phyloP scores from a whole-genome alignment of 2,113 vertebrate genomes.

The Apaloderma vittatum region DNA sequence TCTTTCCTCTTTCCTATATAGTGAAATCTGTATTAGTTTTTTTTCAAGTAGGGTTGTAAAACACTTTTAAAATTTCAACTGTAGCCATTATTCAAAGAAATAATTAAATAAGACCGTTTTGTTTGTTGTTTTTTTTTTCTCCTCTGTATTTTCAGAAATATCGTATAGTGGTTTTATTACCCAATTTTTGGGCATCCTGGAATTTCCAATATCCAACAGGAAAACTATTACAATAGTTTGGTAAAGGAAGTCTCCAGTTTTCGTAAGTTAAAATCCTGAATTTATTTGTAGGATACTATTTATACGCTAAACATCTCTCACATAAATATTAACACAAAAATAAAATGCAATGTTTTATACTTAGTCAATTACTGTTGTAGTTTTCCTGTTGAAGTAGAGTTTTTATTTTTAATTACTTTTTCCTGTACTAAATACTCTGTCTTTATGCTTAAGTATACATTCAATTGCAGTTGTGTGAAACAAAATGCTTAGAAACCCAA shows the following conservation, averaged over 20 bases:
- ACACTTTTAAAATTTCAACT: conserved; percentile 1
- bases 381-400: not conserved
- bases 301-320: conserved; percentile 6
- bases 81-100: conserved; percentile 12
- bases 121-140: not conserved
- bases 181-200: conserved; percentile 27
- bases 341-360: not conserved
- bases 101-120: not conserved
- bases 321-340: not conserved
- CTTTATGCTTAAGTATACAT: not conserved
- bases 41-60: not conserved
- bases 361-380: not conserved
- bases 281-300: not conserved
- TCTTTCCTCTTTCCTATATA: not conserved
- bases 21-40: not conserved
- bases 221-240: conserved; percentile 13
- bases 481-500: not conserved
- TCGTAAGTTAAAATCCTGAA: not conserved
- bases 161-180: conserved; percentile 4
- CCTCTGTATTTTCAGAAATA: conserved; percentile 21
- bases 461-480: not conserved
- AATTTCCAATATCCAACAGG: conserved; percentile 8
- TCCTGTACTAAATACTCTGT: not conserved
- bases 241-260: conserved; percentile 30
- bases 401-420: not conserved